phyloP scores from a whole-genome alignment of 2,113 vertebrate genomes.

The Ivindomyrus marchei region DNA sequence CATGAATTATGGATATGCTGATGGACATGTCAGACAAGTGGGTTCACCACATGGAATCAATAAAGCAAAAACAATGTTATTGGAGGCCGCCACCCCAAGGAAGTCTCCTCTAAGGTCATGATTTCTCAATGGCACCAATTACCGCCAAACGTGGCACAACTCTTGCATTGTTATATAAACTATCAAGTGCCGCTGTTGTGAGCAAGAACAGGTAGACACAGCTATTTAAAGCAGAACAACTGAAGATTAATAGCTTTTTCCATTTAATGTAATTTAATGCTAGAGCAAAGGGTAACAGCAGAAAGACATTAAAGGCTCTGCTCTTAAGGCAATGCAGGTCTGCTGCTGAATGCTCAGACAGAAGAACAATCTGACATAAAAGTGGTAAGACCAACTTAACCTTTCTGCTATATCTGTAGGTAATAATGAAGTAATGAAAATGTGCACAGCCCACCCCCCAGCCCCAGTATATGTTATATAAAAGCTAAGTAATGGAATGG shows the following conservation, averaged over 20 bases:
- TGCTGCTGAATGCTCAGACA: neutral
- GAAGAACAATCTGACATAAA: neutral
- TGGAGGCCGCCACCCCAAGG: neutral
- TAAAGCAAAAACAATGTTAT: neutral
- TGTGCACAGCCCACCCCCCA: neutral
- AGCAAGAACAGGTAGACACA: neutral
- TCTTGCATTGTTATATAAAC: neutral
- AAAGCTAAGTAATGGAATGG: neutral
- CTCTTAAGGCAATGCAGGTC: neutral
- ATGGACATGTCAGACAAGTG: neutral
- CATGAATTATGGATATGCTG: neutral
- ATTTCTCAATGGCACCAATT: neutral
- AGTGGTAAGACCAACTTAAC: neutral
- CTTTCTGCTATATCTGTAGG: neutral
- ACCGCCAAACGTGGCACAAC: neutral
- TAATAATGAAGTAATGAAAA: neutral
- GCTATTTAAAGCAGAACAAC: neutral
- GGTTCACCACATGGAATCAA: neutral
- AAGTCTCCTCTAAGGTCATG: neutral
- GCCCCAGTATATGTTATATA: neutral
- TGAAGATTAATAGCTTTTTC: neutral
- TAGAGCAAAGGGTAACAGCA: neutral
- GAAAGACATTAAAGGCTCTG: neutral
- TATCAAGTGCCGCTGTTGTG: neutral
- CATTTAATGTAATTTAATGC: neutral